A percentile compares a stretch with the other conserved stretches of the same genome.
Evolutionary conservation across 2,888 invertebrate species (phyloP).

Genomic region (Dynastes hyllus): DNA sequence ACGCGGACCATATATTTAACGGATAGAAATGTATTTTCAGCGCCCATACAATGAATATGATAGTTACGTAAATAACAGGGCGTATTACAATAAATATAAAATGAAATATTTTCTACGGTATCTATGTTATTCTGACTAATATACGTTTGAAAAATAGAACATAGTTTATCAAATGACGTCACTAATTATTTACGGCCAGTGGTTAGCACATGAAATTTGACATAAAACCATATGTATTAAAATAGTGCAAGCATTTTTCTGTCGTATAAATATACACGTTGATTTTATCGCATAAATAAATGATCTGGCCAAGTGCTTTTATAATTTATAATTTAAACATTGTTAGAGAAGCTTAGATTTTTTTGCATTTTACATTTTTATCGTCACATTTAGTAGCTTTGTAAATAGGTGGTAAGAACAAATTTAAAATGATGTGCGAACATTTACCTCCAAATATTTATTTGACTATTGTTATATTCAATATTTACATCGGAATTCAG

Average conservation of each 20-base stretch:
- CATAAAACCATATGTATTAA: not conserved
- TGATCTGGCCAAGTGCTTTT: no score
- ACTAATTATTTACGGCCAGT: slow-evolving; percentile 9
- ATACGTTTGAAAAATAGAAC: not conserved
- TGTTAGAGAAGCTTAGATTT: no score
- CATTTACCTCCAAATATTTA: no score
- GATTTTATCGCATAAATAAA: no score
- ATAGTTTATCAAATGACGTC: slow-evolving; percentile 21
- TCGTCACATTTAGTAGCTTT: no score
- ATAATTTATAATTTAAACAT: no score
- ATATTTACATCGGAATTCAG: no score
- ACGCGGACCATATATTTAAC: not conserved
- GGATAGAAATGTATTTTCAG: not conserved
- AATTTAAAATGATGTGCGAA: no score
- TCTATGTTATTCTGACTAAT: slow-evolving; percentile 5
- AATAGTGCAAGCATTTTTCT: not conserved
- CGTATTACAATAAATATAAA: slow-evolving; percentile 20
- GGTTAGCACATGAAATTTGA: slow-evolving; percentile 3
- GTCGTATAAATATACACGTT: no score
- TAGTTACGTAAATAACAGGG: slow-evolving; percentile 16
- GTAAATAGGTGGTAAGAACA: no score
- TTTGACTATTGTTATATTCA: no score
- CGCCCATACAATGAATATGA: not conserved
- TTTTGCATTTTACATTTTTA: no score
- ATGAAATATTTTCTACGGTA: slow-evolving; percentile 11